These are phyloP conservation scores for Apaloderma vittatum DNA, from an alignment of 2,113 vertebrate species.

Conservation along the genomic window DNA sequence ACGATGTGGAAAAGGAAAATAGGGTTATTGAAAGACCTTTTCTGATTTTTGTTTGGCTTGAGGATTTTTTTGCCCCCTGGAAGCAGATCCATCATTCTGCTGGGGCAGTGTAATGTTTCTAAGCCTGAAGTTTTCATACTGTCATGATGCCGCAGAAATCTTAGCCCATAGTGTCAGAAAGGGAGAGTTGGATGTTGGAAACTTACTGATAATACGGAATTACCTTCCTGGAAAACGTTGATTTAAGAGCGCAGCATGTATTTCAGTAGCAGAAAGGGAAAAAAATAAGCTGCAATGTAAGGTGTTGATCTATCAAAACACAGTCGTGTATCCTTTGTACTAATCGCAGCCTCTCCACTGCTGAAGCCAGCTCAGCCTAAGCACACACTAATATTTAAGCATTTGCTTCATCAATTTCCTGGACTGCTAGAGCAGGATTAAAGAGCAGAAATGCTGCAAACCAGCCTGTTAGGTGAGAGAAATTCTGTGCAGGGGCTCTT, in stretches of 20 bases:
- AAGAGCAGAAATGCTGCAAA: neutral
- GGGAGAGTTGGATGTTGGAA: neutral
- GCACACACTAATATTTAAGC: neutral
- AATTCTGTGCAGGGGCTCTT: neutral
- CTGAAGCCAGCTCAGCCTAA: neutral
- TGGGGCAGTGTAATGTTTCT: neutral
- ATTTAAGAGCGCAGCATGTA: accelerated
- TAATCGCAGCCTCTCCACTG: neutral
- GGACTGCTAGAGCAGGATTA: neutral
- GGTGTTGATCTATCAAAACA: neutral
- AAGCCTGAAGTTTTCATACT: neutral
- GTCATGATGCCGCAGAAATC: neutral
- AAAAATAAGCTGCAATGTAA: neutral
- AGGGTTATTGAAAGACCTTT: neutral
- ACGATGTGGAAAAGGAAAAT: neutral
- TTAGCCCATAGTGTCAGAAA: neutral
- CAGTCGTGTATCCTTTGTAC: neutral
- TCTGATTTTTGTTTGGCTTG: neutral
- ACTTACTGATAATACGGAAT: neutral
- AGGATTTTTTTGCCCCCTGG: neutral
- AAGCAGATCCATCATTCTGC: slow-evolving; percentile 4
- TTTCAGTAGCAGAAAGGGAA: neutral
- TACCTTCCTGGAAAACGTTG: neutral
- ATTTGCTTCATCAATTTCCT: accelerated
- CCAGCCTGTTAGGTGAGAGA: neutral